Evolutionary conservation across 2,113 vertebrate species (phyloP), one percentile per base, ranked within the genome.

Genomic region (Hypocryptadius cinnamomeus): DNA sequence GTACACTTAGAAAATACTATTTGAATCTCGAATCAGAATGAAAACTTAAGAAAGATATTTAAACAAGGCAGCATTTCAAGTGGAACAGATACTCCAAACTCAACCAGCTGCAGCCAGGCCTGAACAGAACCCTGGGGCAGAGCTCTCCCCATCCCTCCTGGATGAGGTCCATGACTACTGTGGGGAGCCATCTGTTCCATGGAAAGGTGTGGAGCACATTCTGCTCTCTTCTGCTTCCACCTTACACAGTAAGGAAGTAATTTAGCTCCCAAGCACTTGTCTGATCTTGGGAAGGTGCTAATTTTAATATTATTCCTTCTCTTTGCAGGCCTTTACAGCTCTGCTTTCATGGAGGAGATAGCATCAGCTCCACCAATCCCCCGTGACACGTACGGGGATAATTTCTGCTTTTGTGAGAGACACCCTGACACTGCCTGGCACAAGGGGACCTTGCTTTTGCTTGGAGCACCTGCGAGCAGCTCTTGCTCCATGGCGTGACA

Each of bases 311-410:
- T 25, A 83, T 60, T 80, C 35, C 81, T 84, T 37, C 15, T 68
- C 64, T 70, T 59, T 47, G 45, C 68, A 89, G 74, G 51, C 54
- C 30, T 89, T 65, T 63, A 45, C 81, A 50, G 27, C 54, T 87
- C 78, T 79, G 1, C 83, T 90, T 63, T 84, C 61, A 22, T 1
- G 3, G 47, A 3, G 11, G 57, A 76, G 79, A 86, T 24, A 31
- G 17, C 56, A 87, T 30, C 69, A 53, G 44, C 57, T 64, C 35
- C 54, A 44, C 3, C 1, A 2, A 57, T n/a, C 39, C 72, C 51
- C 39, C 6, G n/a, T 28, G 71, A 85, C 56, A 71, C 0, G 0
- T 4, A 24, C 0, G 0, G 47, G 80, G 78, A 42, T 3, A 40
- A 37, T 35, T 61, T 42, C 44, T 40, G 17, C 12, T n/a, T 73